Evolutionary conservation across 2,888 invertebrate species (phyloP), one percentile per base, ranked within the genome.

Genomic region (Zygogramma bicolorata): DNA sequence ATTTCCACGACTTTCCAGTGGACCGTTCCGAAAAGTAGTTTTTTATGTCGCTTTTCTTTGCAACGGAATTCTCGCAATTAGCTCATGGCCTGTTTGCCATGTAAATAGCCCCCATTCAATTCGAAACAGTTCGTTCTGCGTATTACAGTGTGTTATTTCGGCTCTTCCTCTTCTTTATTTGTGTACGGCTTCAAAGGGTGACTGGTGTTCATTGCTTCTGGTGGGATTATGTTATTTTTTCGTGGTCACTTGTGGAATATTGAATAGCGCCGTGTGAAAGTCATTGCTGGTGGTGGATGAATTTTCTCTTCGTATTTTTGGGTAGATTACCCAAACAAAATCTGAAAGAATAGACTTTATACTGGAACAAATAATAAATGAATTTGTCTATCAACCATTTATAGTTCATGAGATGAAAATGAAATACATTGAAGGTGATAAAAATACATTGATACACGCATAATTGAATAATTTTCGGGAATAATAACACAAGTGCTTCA

Each of bases 31-130:
- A 53, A 53, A 53, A 53, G 53, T 53, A 53, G 53, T 53, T 53
- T 53, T 53, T 53, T 53, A 53, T 53, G 10, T 53, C n/a, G 53
- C n/a, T 6, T 53, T 27, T 53, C 53, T 53, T 53, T 53, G 25
- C 53, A 15, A 27, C 5, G 27, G 53, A 53, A 53, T 53, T 53
- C 53, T 53, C 53, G 53, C 53, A 53, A 53, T 53, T 53, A 62
- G 62, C 62, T 31, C 62, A 27, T 25, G 46, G 62, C 22, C 29
- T 62, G 42, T 62, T 62, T 62, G 27, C 62, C 20, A 62, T 62
- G 62, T 42, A 42, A 62, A 62, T 62, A 62, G 46, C 42, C 62
- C n/a, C 15, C 42, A 29, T n/a, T 38, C 61, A 38, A 34, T 31
- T 53, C 15, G 15, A 27, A 53, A 53, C n/a, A 6, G 53, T 53